These are phyloP conservation scores for Nanger granti DNA, from an alignment of 2,113 vertebrate genomes.

Conservation along the genomic window DNA sequence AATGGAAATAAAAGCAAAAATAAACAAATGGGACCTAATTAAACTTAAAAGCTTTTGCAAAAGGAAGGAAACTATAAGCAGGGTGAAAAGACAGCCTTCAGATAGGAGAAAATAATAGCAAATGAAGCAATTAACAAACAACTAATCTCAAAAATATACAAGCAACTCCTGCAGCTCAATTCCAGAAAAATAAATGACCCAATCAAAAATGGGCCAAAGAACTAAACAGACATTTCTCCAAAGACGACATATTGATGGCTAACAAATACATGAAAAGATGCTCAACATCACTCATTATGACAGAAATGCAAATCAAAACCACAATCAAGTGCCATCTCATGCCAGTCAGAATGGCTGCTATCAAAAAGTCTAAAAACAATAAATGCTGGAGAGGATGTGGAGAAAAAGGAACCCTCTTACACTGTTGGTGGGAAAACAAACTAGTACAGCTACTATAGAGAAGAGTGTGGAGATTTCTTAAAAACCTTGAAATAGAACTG, in stretches of 20 bases:
- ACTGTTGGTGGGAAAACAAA: background rate
- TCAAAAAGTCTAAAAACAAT: background rate
- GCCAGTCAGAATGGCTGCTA: background rate
- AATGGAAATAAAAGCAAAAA: background rate
- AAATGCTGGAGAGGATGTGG: background rate
- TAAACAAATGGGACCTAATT: background rate
- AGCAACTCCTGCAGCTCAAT: background rate
- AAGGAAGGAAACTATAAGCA: background rate
- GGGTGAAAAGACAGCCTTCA: background rate
- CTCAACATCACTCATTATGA: background rate
- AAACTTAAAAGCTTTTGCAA: background rate
- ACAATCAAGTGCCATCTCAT: background rate
- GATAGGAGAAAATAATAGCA: background rate
- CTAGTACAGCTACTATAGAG: background rate
- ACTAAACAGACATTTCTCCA: background rate
- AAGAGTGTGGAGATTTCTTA: background rate
- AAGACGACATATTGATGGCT: background rate
- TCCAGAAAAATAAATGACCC: background rate
- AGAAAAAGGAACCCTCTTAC: background rate
- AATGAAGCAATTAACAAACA: background rate
- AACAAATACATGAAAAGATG: background rate
- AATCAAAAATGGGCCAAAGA: background rate
- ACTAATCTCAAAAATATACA: background rate
- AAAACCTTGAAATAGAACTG: background rate
- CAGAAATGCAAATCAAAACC: background rate